Base-by-base conservation (phyloP, 2,113 vertebrate species). In the Alaudala cheleensis region DNA sequence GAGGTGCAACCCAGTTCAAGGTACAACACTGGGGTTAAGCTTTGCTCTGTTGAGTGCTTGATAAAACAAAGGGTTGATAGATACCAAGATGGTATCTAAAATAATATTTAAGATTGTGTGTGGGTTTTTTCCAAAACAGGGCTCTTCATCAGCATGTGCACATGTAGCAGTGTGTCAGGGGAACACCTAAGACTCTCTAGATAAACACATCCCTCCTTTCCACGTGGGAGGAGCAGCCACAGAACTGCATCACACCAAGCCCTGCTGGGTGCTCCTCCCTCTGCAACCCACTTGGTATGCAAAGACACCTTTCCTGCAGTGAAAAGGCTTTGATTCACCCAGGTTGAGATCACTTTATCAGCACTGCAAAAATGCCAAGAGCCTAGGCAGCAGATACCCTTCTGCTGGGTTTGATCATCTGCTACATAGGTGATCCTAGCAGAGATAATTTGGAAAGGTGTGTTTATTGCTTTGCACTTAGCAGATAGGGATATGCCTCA, bases 381-480 rank as follows among this genome's bases (percentile, higher is more conserved):
- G 58, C 84, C 28, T 57, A 14, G 33, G 5, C 17, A 15, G 45
- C 86, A 65, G 76, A 90, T 64, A 78, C 58, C 73, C 80, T 92
- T 81, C 73, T 44, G 49, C n/a, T 86, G 1, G 0, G 47, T 50
- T 90, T 90, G 76, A 88, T 96, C 73, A 69, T n/a, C 60, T 56
- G 71, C 81, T 73, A 13, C 70, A 24, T 57, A 5, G 1, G 19
- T 45, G 88, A 95, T 90, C 67, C 62, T 51, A 24, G 44, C 77
- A 74, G 73, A 86, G 90, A 81, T 86, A 71, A 61, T 33, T 51
- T 12, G 70, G 62, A 81, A 89, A 93, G 94, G 83, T 94, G 86
- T 80, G 86, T 91, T 93, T 93, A 95, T 81, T 89, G 58, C 86
- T 85, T 85, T 95, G 58, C 81, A 29, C 80, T 92, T 28, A 62